phyloP scores from a whole-genome alignment of 1,140 invertebrate species.

The Polyergus mexicanus region DNA sequence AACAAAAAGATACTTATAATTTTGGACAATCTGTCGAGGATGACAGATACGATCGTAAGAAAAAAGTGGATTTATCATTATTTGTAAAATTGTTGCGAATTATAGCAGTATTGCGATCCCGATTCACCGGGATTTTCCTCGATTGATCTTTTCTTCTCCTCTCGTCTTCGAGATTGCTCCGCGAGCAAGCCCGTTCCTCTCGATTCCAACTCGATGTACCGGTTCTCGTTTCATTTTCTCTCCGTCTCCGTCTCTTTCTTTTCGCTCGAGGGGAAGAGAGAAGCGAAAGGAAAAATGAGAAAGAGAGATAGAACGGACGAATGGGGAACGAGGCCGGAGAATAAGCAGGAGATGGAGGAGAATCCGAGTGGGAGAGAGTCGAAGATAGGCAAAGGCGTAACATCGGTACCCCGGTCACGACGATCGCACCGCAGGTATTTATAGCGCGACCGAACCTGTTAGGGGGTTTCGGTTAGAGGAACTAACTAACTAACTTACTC shows the following conservation, averaged over 20 bases:
- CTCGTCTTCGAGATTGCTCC: slow-evolving; percentile 27
- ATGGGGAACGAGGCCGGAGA: slow-evolving; percentile 44
- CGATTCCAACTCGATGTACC: slow-evolving; percentile 70
- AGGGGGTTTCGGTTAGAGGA: slow-evolving; percentile 78
- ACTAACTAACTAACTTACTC: slow-evolving; percentile 72
- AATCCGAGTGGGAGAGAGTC: slow-evolving; percentile 1
- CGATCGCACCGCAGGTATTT: slow-evolving; percentile 71
- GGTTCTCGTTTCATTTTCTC: slow-evolving; percentile 75
- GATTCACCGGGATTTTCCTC: slow-evolving; percentile 47
- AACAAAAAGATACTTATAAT: not conserved
- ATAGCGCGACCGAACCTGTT: slow-evolving; percentile 72
- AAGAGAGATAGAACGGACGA: not conserved
- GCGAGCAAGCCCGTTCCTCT: slow-evolving; percentile 55
- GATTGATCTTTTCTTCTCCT: slow-evolving; percentile 32
- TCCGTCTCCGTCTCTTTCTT: slow-evolving; percentile 54
- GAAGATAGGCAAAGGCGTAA: slow-evolving; percentile 57
- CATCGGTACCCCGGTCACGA: slow-evolving; percentile 74
- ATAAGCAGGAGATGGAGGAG: slow-evolving; percentile 24
- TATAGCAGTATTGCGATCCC: not conserved
- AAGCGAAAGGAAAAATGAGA: slow-evolving; percentile 52
- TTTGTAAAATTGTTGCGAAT: not conserved
- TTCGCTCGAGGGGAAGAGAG: slow-evolving; percentile 41
- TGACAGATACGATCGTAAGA: not conserved
- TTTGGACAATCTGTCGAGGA: not conserved
- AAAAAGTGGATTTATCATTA: not conserved